Evolutionary conservation across 2,797 vertebrate species (phyloP).

Genomic region (Macropodus opercularis): DNA sequence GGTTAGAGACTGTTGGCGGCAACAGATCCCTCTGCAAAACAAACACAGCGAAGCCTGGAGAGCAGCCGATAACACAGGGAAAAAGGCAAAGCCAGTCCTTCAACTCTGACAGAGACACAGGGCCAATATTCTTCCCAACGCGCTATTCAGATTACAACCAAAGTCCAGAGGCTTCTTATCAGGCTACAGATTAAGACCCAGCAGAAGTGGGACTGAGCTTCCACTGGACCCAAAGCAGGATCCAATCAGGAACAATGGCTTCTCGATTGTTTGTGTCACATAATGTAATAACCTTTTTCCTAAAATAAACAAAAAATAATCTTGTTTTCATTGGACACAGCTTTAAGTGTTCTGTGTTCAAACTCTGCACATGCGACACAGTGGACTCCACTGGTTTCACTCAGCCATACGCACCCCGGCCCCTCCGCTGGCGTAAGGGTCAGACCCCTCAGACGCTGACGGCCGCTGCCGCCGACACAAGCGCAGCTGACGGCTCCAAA

Average conservation of each 20-base stretch:
- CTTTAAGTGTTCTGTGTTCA: too few relatives aligned
- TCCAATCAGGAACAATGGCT: slow-evolving; percentile 31
- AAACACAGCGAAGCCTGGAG: slow-evolving; percentile 48
- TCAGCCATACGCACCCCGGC: slow-evolving; percentile 5
- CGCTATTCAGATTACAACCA: slow-evolving; percentile 48
- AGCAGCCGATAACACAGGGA: slow-evolving; percentile 50
- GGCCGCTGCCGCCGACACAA: slow-evolving; percentile 5
- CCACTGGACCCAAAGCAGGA: slow-evolving; percentile 39
- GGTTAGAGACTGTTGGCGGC: slow-evolving; percentile 17
- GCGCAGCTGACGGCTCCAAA: slow-evolving; percentile 5
- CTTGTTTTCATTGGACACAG: too few relatives aligned
- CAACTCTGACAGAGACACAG: slow-evolving; percentile 7
- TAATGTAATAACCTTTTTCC: too few relatives aligned
- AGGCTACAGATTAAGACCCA: slow-evolving; percentile 44
- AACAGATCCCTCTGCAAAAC: slow-evolving; percentile 24
- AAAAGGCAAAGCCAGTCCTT: slow-evolving; percentile 40
- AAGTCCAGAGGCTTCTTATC: slow-evolving; percentile 59
- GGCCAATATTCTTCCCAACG: slow-evolving; percentile 23
- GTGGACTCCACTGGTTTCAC: slow-evolving; percentile 19
- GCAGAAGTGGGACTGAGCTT: slow-evolving; percentile 33
- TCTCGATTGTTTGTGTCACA: slow-evolving; percentile 9
- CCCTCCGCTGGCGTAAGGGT: neutral
- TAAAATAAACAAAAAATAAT: too few relatives aligned
- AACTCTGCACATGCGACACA: too few relatives aligned
- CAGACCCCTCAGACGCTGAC: slow-evolving; percentile 29